These are phyloP conservation scores for Theocolax elegans DNA, from an alignment of 1,140 invertebrate genomes.

Conservation along the genomic window DNA sequence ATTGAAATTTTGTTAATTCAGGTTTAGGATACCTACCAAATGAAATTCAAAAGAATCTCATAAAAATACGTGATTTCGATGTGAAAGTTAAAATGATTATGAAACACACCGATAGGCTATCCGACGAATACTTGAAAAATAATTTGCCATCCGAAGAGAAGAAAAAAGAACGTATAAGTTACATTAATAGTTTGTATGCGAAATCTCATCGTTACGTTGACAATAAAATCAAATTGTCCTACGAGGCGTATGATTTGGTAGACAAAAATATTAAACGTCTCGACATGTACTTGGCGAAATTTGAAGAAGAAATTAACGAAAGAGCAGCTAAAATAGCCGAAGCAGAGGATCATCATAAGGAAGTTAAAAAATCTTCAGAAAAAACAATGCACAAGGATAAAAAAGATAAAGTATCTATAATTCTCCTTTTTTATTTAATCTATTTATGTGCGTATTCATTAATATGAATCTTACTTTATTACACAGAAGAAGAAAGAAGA, in stretches of 20 bases:
- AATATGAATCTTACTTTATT: too few species aligned
- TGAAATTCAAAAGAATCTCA: background rate
- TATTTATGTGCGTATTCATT: too few species aligned
- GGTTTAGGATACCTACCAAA: background rate
- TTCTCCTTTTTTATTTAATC: too few species aligned
- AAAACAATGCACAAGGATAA: background rate
- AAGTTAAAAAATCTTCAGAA: background rate
- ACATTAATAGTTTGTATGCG: conserved; percentile 1
- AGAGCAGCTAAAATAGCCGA: background rate
- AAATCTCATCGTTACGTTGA: background rate
- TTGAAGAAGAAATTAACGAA: background rate
- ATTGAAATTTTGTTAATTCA: background rate
- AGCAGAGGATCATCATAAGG: background rate
- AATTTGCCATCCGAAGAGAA: background rate
- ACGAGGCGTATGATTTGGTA: background rate
- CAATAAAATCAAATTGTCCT: background rate
- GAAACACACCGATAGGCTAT: background rate
- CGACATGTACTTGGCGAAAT: background rate
- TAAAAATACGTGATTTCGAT: background rate
- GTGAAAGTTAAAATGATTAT: background rate
- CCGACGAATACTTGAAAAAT: conserved; percentile 2
- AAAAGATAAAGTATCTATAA: too few species aligned
- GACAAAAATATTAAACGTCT: background rate
- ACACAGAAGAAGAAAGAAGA: too few species aligned
- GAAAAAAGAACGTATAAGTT: background rate